Base-by-base conservation (phyloP, 2,113 vertebrate species). In the Condylura cristata region DNA sequence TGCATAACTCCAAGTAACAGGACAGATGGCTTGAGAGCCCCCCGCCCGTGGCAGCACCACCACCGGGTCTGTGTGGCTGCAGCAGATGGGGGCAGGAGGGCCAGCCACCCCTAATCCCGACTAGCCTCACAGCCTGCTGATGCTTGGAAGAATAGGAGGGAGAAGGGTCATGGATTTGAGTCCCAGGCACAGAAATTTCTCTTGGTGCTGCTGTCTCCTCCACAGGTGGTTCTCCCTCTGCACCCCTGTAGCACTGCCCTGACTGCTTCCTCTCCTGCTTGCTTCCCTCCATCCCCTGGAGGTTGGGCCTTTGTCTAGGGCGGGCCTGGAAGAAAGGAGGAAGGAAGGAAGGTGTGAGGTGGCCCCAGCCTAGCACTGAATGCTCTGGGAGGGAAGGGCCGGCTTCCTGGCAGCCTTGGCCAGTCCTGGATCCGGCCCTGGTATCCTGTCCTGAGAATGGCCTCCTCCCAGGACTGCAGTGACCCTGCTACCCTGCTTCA, bases 401-500 rank as follows among this genome's bases (percentile, higher is more conserved):
- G 80, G 92, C 90, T 97, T 97, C 97, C 97, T 95, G 97, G 83
- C 95, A 80, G 95, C 89, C 75, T 74, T 13, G 6, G 91, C 96
- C 44, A 51, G 95, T 88, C 94, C 82, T 61, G n/a, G 96, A 96
- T 96, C 97, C 97, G 96, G 96, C 94, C 68, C 68, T 37, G 83
- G 96, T 96, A 96, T 97, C 97, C 97, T 97, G 97, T 96, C 96
- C 93, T 61, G 56, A 32, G 95, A 96, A 80, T 61, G 96, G 96
- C 91, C 95, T 92, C 95, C 95, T 14, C 96, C 95, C 91, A 94
- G 94, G 86, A 7, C 37, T 8, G 37, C 24, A 37, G 34, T 22
- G 22, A 20, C n/a, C 68, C 68, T 1, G 18, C 56, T 81, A 48
- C 20, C 8, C 41, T 85, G 79, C 37, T 80, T 37, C 65, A 60